A percentile compares a stretch with the other conserved stretches of the same genome.
Conservation (phyloP, 2,113 vertebrate species). For the Callocephalon fimbriatum region DNA sequence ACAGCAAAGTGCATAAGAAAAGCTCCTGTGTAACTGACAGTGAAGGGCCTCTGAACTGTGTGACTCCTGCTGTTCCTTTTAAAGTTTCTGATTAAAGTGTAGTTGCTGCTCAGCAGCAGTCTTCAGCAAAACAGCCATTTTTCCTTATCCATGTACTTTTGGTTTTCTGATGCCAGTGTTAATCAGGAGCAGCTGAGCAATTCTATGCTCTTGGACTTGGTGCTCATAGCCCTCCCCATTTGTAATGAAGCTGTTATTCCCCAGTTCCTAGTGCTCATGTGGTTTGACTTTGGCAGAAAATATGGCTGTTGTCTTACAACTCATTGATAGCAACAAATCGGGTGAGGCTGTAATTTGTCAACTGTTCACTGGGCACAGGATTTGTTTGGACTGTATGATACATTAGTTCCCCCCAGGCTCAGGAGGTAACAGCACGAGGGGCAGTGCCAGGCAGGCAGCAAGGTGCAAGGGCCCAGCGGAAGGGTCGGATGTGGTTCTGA, state of each 20-base stretch:
- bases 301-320: not conserved
- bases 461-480: not conserved
- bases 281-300: not conserved
- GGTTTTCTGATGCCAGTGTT: not conserved
- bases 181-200: not conserved
- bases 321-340: not conserved
- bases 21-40: slow-evolving; percentile 50
- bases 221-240: not conserved
- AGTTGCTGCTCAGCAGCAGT: slow-evolving; percentile 5
- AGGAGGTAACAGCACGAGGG: accelerated
- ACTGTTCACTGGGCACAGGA: not conserved
- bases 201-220: not conserved
- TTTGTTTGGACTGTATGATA: not conserved
- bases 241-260: not conserved
- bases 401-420: not conserved
- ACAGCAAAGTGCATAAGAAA: slow-evolving; percentile 45
- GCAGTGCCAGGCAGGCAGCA: not conserved
- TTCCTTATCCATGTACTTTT: not conserved
- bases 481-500: not conserved
- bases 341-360: not conserved
- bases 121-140: not conserved
- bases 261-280: not conserved
- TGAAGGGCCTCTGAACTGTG: slow-evolving; percentile 33
- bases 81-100: slow-evolving; percentile 32
- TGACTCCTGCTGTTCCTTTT: slow-evolving; percentile 47